Evolutionary conservation across 1,140 invertebrate genomes (phyloP), one percentile per base, ranked within the genome.

Genomic region (Leptonema lineaticorne): DNA sequence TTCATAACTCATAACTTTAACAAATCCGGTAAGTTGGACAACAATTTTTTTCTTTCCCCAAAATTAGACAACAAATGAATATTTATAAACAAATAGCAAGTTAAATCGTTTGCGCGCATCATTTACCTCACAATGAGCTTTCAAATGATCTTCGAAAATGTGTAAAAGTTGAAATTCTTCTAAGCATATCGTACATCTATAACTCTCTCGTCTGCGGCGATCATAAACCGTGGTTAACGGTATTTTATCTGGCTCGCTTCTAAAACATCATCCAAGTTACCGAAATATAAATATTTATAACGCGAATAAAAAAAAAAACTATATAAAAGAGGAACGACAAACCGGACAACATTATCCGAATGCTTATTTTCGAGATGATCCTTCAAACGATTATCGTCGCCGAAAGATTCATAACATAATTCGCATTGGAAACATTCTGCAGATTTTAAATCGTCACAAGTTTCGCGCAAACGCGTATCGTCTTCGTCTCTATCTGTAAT

Each of bases 341-440:
- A 69, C 67, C 59, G 37, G 41, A 37, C 24, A 26, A 22, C 48
- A 26, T 18, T 11, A 56, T 50, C 26, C 24, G 27, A 63, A 58
- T 69, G 67, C 57, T 28, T 69, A 28, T 69, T 60, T 58, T 63
- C 64, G 11, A 69, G 33, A 27, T 69, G 67, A 14, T 69, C 57
- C 16, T 46, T 27, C 28, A 69, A 28, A 9, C 37, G 22, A 28
- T n/a, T 24, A 6, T 33, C 48, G 9, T 63, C 41, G 20, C 29
- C 26, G 24, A 69, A 69, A 57, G 37, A 26, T 56, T 63, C 50
- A 26, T 27, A 56, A 28, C 67, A 69, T 22, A 64, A 18, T 62
- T 69, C 59, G 33, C 67, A 66, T 22, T 30, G 22, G 14, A 59
- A 24, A 26, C 3, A 53, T 53, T 26, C 2, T 2, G 14, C 8